Conservation (phyloP, 2,113 vertebrate species). For the Muscicapa adusta region DNA sequence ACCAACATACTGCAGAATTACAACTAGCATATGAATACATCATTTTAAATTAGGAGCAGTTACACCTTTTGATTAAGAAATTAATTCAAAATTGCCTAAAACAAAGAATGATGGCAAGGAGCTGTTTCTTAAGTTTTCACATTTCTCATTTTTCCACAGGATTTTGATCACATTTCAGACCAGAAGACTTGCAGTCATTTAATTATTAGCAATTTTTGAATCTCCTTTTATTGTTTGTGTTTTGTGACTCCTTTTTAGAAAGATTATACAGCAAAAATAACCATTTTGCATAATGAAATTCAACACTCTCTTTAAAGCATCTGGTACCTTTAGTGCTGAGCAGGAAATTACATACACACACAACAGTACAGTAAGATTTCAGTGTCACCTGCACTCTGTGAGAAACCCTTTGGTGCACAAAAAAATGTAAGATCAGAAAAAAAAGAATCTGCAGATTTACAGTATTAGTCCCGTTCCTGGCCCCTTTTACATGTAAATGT, state of each 20-base stretch:
- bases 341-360: not conserved
- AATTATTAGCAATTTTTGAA: not conserved
- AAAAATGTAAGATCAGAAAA: fast-evolving
- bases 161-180: fast-evolving
- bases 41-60: not conserved
- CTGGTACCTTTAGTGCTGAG: not conserved
- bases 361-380: not conserved
- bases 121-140: not conserved
- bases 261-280: not conserved
- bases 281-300: not conserved
- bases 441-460: not conserved
- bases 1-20: not conserved
- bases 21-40: not conserved
- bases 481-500: not conserved
- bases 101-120: not conserved
- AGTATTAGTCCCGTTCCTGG: not conserved
- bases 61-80: not conserved
- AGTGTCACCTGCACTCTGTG: not conserved
- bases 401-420: not conserved
- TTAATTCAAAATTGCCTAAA: not conserved
- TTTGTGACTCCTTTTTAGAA: not conserved
- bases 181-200: not conserved
- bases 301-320: not conserved
- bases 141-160: not conserved
- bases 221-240: not conserved